Evolutionary conservation across 2,797 vertebrate species (phyloP).

Genomic region (Notamacropus eugenii): DNA sequence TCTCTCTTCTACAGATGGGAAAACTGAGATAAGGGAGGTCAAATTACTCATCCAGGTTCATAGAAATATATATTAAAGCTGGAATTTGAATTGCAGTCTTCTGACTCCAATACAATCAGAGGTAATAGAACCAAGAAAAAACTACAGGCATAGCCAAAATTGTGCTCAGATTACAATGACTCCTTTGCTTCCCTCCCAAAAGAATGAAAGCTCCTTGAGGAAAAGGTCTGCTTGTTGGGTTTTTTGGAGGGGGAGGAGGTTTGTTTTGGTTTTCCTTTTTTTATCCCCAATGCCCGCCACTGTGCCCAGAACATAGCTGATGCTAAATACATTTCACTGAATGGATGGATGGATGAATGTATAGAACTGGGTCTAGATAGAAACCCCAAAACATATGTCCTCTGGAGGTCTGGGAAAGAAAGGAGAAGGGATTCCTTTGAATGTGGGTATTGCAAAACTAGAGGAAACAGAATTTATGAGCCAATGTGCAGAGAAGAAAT

Average conservation of each 20-base stretch:
- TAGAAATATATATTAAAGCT: background rate
- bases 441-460: too few species aligned
- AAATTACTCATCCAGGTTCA: background rate
- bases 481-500: too few species aligned
- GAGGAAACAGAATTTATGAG: too few species aligned
- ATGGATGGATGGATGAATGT: background rate
- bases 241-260: too few species aligned
- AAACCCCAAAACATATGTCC: too few species aligned
- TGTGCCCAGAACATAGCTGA: background rate
- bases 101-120: background rate
- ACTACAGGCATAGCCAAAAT: background rate
- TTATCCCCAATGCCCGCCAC: background rate
- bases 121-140: background rate
- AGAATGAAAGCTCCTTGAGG: conserved; percentile 73
- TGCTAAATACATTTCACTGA: background rate
- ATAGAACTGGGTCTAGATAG: too few species aligned
- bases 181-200: conserved; percentile 51
- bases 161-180: background rate
- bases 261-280: background rate
- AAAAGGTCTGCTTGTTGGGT: background rate
- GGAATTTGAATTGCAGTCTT: background rate
- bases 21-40: background rate
- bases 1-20: background rate
- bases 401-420: too few species aligned
- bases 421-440: too few species aligned